Percentiles rank a stretch among this genome's conserved stretches.
Conservation (phyloP, 2,888 invertebrate species). For the Brachypterus glaber region DNA sequence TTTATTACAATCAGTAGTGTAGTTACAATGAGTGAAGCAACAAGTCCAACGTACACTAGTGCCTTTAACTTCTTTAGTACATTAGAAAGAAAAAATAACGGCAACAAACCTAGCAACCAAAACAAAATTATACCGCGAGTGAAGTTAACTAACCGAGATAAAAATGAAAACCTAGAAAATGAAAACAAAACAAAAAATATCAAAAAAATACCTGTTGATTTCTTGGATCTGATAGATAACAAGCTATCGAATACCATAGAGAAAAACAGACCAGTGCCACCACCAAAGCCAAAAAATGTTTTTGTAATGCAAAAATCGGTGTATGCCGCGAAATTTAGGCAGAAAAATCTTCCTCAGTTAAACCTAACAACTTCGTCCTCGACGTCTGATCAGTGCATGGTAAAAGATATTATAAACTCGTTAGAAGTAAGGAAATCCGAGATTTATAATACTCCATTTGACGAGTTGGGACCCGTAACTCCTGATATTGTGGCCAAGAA, state of each 20-base stretch:
- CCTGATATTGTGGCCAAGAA: constrained; percentile 26
- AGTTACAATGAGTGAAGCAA: constrained; percentile 17
- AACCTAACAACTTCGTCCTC: not conserved
- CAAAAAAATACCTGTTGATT: not conserved
- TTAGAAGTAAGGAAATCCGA: constrained; percentile 8
- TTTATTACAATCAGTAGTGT: too few species aligned
- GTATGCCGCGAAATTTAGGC: too few species aligned
- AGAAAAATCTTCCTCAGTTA: too few species aligned
- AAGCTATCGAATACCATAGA: not conserved
- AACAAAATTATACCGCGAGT: not conserved
- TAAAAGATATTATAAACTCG: not conserved
- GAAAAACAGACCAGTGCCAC: not conserved
- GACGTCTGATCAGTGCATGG: not conserved
- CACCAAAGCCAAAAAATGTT: too few species aligned
- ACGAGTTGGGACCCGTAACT: constrained; percentile 12
- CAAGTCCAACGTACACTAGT: constrained; percentile 14
- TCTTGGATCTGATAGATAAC: not conserved
- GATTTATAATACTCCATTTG: constrained; percentile 4
- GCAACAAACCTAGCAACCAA: not conserved
- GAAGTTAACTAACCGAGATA: not conserved
- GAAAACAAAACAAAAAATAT: not conserved
- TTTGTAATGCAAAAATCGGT: too few species aligned
- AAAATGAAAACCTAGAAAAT: too few species aligned
- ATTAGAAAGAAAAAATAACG: constrained; percentile 3
- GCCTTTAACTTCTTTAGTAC: constrained; percentile 16